Base-by-base conservation (phyloP, 2,113 vertebrate genomes). In the Otocyon megalotis region DNA sequence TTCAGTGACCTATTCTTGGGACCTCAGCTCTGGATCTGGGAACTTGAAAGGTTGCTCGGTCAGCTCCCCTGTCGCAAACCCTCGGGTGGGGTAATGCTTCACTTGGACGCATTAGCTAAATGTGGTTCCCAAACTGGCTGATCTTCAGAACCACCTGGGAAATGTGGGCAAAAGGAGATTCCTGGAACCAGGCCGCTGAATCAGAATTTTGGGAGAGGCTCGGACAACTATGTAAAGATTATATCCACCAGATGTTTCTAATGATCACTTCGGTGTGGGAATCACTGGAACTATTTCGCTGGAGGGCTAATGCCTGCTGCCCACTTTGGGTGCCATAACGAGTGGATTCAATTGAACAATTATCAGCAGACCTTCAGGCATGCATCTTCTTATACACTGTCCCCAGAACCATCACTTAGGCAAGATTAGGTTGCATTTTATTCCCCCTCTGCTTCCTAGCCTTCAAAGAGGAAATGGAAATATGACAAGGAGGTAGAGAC, bases 401-500 rank as follows among this genome's bases (percentile, higher is more conserved):
- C 48, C 54, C 69, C 56, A 54, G 43, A 84, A 43, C 5, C 16
- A 76, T 26, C 16, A 22, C 24, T 83, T 50, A 35, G 2, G 37
- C 92, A 67, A 77, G 4, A 48, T 54, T 3, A 7, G 32, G 24
- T 11, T 62, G 4, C 20, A 24, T 65, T 28, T 67, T 20, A 24
- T 56, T 67, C 22, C 56, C 77, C 11, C 11, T 37, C 43, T 53
- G 30, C 53, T 53, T 85, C 56, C 14, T 8, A 88, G 35, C 7
- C 48, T 91, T 96, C 72, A 88, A 93, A 91, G 80, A 83, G 28
- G 43, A 95, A 67, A 65, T 53, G 43, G 53, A 82, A 71, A 72
- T 26, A 84, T 9, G 53, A n/a, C 6, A 8, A 97, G 69, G 60
- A 86, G 10, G 54, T 24, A 69, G 35, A 80, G 14, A 56, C 35